Evolutionary conservation across 2,113 vertebrate genomes (phyloP).

Genomic region (Microcebus tavaratra): DNA sequence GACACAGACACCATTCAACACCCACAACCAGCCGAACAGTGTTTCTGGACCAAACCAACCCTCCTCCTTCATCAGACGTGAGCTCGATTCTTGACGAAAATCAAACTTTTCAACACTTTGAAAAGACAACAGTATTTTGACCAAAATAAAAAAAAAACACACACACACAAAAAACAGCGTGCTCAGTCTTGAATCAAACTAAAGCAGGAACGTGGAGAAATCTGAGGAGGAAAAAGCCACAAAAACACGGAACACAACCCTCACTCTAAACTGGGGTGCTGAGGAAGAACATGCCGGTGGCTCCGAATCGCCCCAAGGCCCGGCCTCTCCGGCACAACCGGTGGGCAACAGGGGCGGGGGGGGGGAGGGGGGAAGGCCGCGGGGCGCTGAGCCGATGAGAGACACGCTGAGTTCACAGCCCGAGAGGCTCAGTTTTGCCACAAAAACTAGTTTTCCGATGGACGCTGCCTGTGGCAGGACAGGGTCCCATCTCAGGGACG

Average conservation of each 20-base stretch:
- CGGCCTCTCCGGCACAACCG: not conserved
- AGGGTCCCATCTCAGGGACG: not conserved
- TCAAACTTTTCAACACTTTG: not conserved
- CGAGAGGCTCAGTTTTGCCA: accelerated
- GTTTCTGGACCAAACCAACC: accelerated
- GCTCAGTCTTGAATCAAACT: not conserved
- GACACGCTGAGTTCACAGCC: accelerated
- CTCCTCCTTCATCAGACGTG: not conserved
- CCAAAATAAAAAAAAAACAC: not conserved
- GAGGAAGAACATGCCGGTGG: accelerated
- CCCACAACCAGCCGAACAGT: accelerated
- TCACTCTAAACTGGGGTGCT: accelerated
- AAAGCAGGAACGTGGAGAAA: not conserved
- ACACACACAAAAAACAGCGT: not conserved
- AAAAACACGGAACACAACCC: not conserved
- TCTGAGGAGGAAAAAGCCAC: not conserved
- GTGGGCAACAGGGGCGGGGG: too few relatives aligned
- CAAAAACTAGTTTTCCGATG: not conserved
- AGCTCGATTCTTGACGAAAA: not conserved
- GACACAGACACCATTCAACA: accelerated
- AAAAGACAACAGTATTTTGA: not conserved
- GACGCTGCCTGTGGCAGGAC: not conserved
- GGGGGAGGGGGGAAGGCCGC: too few relatives aligned
- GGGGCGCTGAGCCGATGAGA: too few relatives aligned
- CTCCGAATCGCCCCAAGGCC: accelerated